Percentiles rank a stretch among this genome's conserved stretches.
phyloP scores from a whole-genome alignment of 2,888 invertebrate genomes.

The Dexiosoma caninum region DNA sequence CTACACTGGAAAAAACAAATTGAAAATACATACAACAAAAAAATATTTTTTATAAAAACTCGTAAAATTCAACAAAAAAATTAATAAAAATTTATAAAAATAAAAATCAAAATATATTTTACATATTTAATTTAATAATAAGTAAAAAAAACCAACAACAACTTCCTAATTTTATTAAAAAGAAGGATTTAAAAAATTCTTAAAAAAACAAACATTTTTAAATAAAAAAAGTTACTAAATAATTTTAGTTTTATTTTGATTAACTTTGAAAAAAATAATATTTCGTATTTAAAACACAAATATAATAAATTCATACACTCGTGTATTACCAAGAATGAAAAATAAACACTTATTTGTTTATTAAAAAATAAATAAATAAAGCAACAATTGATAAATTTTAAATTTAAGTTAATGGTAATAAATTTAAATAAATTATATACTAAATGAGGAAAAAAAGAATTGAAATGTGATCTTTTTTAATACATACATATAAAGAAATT shows the following conservation, averaged over 20 bases:
- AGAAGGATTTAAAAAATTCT: slow-evolving; percentile 18
- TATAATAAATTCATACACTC: slow-evolving; percentile 61
- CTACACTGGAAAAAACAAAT: slow-evolving; percentile 33
- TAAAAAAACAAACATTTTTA: slow-evolving; percentile 41
- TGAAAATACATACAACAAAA: slow-evolving; percentile 11
- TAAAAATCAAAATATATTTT: slow-evolving; percentile 50
- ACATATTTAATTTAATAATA: slow-evolving; percentile 52
- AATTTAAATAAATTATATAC: slow-evolving; percentile 50
- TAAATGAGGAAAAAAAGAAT: slow-evolving; percentile 66
- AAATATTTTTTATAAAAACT: slow-evolving; percentile 57
- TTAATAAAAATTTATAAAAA: slow-evolving; percentile 18
- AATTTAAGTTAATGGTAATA: slow-evolving; percentile 42
- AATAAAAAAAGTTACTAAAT: slow-evolving; percentile 46
- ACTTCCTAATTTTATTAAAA: slow-evolving; percentile 54
- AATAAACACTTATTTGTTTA: slow-evolving; percentile 70
- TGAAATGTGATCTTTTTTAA: slow-evolving; percentile 77
- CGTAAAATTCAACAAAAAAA: slow-evolving; percentile 29
- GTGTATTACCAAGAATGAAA: slow-evolving; percentile 65
- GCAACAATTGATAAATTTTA: slow-evolving; percentile 47
- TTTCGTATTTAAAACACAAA: slow-evolving; percentile 50
- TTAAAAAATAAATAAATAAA: slow-evolving; percentile 49
- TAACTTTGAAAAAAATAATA: slow-evolving; percentile 9
- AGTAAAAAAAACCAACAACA: slow-evolving; percentile 23
- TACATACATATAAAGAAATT: slow-evolving; percentile 66
- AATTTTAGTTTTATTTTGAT: slow-evolving; percentile 38